phyloP scores from a whole-genome alignment of 2,113 vertebrate genomes.

The Oreochromis spilurus region DNA sequence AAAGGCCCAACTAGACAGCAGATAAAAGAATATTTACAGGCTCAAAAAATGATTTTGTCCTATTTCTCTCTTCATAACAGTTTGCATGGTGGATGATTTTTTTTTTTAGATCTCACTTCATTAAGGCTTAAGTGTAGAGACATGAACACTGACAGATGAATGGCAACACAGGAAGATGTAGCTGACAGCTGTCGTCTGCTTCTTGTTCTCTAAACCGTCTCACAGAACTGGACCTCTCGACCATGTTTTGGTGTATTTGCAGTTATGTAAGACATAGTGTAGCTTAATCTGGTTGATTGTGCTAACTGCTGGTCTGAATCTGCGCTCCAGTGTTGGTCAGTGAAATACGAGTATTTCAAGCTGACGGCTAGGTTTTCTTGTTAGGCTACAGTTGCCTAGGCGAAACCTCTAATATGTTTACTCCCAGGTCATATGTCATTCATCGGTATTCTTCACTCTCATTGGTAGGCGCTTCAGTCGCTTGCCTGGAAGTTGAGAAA shows the following conservation, averaged over 20 bases:
- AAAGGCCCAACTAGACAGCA: neutral
- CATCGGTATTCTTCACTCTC: neutral
- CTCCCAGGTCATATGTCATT: neutral
- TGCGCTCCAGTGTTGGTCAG: neutral
- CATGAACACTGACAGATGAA: neutral
- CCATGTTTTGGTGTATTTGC: neutral
- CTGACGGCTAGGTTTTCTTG: neutral
- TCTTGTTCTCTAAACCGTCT: neutral
- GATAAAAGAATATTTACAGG: neutral
- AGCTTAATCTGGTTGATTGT: neutral
- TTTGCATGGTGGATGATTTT: neutral
- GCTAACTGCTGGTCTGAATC: neutral
- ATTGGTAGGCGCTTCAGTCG: neutral
- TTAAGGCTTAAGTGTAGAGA: neutral
- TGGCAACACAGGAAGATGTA: neutral
- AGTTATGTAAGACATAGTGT: neutral
- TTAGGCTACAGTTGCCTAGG: neutral
- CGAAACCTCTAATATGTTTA: neutral
- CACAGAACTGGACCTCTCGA: neutral
- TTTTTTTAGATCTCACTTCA: neutral
- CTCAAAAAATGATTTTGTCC: neutral
- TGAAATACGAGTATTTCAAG: neutral
- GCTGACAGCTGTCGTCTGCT: neutral
- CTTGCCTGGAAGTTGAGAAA: neutral
- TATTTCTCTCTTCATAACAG: neutral